Evolutionary conservation across 2,888 invertebrate genomes (phyloP).

Genomic region (Polylopha cassiicola): DNA sequence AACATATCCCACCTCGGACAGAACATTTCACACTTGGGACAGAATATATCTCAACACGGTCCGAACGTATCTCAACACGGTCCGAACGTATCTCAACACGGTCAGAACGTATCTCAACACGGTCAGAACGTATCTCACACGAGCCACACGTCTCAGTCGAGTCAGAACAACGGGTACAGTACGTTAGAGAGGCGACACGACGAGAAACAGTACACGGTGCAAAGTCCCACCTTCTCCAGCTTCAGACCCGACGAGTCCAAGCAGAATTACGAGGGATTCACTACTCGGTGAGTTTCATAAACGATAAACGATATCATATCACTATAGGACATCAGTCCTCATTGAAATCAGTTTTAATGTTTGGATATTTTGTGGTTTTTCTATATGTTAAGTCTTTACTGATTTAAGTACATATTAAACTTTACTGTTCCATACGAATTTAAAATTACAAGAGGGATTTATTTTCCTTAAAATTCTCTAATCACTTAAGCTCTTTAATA

Average conservation of each 20-base stretch:
- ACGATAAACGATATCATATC: too few relatives aligned
- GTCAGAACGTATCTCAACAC: not conserved
- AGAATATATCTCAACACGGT: not conserved
- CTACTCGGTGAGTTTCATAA: constrained; percentile 76
- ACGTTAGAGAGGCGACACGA: constrained; percentile 40
- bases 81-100: not conserved
- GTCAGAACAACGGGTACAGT: constrained; percentile 12
- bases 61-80: not conserved
- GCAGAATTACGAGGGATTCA: constrained; percentile 81
- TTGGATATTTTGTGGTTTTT: too few relatives aligned
- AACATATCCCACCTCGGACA: not conserved
- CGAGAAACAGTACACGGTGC: constrained; percentile 51
- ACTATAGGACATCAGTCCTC: too few relatives aligned
- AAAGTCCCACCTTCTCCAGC: constrained; percentile 63
- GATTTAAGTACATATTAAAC: too few relatives aligned
- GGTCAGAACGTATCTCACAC: constrained; percentile 5
- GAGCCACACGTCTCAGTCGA: constrained; percentile 1
- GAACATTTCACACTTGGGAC: not conserved
- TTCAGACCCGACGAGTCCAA: constrained; percentile 65
- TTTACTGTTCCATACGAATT: too few relatives aligned
- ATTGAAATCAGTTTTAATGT: too few relatives aligned
- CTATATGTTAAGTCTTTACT: too few relatives aligned
- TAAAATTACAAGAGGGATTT: too few relatives aligned
- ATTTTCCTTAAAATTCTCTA: too few relatives aligned
- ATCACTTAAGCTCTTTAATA: too few relatives aligned